Conservation (phyloP, 2,113 vertebrate species). For the Otus sunia region DNA sequence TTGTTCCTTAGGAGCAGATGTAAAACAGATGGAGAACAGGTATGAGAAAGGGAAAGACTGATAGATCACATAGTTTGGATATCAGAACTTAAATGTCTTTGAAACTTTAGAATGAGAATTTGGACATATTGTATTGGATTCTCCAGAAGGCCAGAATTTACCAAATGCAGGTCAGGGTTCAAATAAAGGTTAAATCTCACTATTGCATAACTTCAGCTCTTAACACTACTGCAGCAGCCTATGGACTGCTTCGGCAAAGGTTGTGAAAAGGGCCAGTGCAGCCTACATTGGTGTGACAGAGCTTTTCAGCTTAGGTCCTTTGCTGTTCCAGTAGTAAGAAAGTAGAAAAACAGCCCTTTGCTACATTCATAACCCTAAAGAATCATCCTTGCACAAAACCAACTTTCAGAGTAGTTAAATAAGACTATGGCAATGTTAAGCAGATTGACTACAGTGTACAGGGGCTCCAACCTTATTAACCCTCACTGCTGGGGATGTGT, state of each 20-base stretch:
- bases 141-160: neutral
- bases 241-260: neutral
- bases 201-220: neutral
- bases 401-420: neutral
- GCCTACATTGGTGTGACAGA: neutral
- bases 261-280: neutral
- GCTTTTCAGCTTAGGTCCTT: neutral
- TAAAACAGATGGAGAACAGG: constrained; percentile 64
- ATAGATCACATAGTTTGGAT: neutral
- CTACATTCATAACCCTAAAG: neutral
- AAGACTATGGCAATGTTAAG: neutral
- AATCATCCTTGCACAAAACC: neutral
- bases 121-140: neutral
- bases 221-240: neutral
- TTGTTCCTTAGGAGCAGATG: constrained; percentile 79
- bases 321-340: neutral
- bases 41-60: constrained; percentile 22
- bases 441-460: neutral
- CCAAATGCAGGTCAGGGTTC: constrained; percentile 2
- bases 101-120: neutral
- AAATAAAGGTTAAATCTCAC: neutral
- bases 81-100: constrained; percentile 19
- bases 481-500: neutral
- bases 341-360: neutral
- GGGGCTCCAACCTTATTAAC: neutral